Conservation (phyloP, 2,888 invertebrate species). For the Drosophila conformis region DNA sequence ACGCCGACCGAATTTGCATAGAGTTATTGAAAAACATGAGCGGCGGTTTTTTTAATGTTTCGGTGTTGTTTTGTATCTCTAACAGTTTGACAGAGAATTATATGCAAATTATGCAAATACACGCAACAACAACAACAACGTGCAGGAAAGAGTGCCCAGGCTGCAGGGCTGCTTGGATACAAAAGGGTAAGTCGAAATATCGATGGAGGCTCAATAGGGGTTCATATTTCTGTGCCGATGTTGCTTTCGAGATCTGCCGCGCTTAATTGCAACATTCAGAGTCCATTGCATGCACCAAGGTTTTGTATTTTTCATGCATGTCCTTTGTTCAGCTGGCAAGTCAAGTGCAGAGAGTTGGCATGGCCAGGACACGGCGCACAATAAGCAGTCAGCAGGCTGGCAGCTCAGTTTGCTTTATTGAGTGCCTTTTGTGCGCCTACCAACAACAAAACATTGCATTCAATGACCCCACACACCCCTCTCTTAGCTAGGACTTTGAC, state of each 20-base stretch:
- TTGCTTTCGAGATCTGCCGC: constrained; percentile 35
- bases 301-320: constrained; percentile 27
- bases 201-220: constrained; percentile 55
- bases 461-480: constrained; percentile 7
- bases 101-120: constrained; percentile 78
- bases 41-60: constrained; percentile 43
- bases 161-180: constrained; percentile 2
- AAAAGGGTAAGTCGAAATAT: constrained; percentile 19
- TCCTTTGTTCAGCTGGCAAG: constrained; percentile 44
- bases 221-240: constrained; percentile 34
- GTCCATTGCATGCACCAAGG: constrained; percentile 38
- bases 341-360: constrained; percentile 50
- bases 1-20: constrained; percentile 56
- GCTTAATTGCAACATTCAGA: constrained; percentile 67
- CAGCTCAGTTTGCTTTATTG: constrained; percentile 48
- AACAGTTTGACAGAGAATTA: constrained; percentile 73
- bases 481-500: constrained; percentile 16
- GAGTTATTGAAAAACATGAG: constrained; percentile 47
- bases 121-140: constrained; percentile 10
- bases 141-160: constrained; percentile 17
- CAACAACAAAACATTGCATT: constrained; percentile 42
- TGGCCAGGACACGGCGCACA: constrained; percentile 14
- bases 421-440: constrained; percentile 52
- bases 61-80: constrained; percentile 56
- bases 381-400: constrained; percentile 22